Evolutionary conservation across 2,888 invertebrate species (phyloP).

Genomic region (Macroteleia sp.): DNA sequence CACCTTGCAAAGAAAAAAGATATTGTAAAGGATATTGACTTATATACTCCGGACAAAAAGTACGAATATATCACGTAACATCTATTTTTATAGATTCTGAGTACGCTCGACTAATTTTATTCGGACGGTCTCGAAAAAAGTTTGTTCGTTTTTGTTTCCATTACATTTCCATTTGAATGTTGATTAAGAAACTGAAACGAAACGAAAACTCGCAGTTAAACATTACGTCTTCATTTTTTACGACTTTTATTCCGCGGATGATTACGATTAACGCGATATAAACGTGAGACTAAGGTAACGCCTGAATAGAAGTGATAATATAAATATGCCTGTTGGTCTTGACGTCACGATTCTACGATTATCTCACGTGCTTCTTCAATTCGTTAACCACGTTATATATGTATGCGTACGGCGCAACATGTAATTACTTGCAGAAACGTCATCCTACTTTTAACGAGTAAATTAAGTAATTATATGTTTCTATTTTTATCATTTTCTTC

Average conservation of each 20-base stretch:
- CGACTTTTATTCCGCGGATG: conserved; percentile 5
- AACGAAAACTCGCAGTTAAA: conserved; percentile 2
- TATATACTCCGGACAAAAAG: conserved; percentile 13
- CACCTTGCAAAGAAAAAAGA: conserved; percentile 13
- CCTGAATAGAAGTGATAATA: no score
- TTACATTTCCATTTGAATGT: background rate
- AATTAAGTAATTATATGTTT: no score
- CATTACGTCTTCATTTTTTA: conserved; percentile 22
- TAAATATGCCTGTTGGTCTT: no score
- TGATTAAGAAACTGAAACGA: conserved; percentile 16
- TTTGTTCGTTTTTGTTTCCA: background rate
- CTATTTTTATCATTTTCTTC: no score
- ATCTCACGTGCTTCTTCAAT: no score
- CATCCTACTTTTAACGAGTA: no score
- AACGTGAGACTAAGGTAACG: background rate
- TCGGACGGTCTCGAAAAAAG: background rate
- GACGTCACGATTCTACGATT: conserved; percentile 11
- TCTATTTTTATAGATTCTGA: conserved; percentile 9
- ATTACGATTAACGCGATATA: conserved; percentile 3
- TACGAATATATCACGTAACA: conserved; percentile 17
- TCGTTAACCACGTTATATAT: no score
- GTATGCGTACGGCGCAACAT: no score
- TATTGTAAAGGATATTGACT: conserved; percentile 35
- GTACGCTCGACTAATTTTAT: conserved; percentile 10
- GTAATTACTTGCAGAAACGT: no score